Evolutionary conservation across 2,888 invertebrate genomes (phyloP).

Genomic region (Ethmia dodecea): DNA sequence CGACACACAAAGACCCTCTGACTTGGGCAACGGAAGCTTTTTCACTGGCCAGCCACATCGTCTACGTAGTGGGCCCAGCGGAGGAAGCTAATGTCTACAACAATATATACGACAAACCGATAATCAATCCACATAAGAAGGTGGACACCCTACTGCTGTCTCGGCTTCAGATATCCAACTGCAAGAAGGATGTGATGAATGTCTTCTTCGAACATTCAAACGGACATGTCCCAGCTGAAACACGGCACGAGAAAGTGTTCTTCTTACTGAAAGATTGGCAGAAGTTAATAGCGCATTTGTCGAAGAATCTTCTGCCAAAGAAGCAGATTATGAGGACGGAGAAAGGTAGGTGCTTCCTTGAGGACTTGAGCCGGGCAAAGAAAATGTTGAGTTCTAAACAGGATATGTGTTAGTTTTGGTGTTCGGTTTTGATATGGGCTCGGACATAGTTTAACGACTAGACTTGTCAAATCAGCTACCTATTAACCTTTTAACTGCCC

Average conservation of each 20-base stretch:
- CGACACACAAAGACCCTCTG: slow-evolving; percentile 54
- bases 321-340: slow-evolving; percentile 56
- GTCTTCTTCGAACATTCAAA: slow-evolving; percentile 61
- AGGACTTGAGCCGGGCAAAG: slow-evolving; percentile 57
- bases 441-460: too few species aligned
- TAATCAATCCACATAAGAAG: slow-evolving; percentile 42
- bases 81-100: slow-evolving; percentile 45
- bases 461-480: too few species aligned
- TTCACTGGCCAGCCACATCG: slow-evolving; percentile 43
- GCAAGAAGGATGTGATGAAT: slow-evolving; percentile 48
- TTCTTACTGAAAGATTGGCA: slow-evolving; percentile 60
- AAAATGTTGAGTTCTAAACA: slow-evolving; percentile 44
- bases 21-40: slow-evolving; percentile 60
- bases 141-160: slow-evolving; percentile 48
- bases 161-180: slow-evolving; percentile 34
- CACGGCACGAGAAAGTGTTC: slow-evolving; percentile 43
- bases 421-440: too few species aligned
- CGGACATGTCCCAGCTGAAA: slow-evolving; percentile 49
- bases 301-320: slow-evolving; percentile 57
- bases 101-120: slow-evolving; percentile 62
- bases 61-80: slow-evolving; percentile 57
- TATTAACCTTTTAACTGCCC: too few species aligned
- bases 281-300: slow-evolving; percentile 55
- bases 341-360: slow-evolving; percentile 55
- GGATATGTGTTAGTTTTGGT: too few species aligned